phyloP scores from a whole-genome alignment of 2,888 invertebrate species.

The Acleris cristana region DNA sequence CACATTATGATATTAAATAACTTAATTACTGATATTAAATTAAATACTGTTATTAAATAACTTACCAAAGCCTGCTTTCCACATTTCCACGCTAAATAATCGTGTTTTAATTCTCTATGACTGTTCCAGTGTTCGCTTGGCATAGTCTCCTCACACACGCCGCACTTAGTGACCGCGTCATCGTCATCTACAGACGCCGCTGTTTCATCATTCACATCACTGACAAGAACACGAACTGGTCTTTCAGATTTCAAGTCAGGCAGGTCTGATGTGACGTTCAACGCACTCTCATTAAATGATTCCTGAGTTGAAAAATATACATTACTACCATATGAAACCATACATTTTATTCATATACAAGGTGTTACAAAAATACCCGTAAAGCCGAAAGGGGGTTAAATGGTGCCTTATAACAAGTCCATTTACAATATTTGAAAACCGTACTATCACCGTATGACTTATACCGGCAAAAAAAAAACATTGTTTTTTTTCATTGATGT shows the following conservation, averaged over 20 bases:
- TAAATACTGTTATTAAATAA: too few species aligned
- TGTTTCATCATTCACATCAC: neutral
- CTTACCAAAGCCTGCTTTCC: slow-evolving; percentile 54
- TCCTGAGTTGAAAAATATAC: neutral
- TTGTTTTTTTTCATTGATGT: too few species aligned
- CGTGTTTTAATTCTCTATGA: slow-evolving; percentile 55
- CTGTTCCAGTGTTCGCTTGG: slow-evolving; percentile 48
- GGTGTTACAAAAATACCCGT: too few species aligned
- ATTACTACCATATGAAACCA: too few species aligned
- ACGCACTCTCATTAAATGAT: neutral
- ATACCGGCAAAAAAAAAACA: too few species aligned
- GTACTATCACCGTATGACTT: too few species aligned
- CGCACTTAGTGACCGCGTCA: slow-evolving; percentile 46
- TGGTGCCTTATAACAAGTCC: too few species aligned
- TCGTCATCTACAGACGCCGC: neutral
- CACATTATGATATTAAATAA: too few species aligned
- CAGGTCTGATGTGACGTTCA: neutral
- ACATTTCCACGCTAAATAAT: slow-evolving; percentile 61
- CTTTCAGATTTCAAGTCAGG: neutral
- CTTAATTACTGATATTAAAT: too few species aligned
- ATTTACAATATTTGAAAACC: too few species aligned
- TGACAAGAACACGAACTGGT: neutral
- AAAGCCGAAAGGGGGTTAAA: too few species aligned
- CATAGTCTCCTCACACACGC: slow-evolving; percentile 49
- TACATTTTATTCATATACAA: too few species aligned